phyloP scores from a whole-genome alignment of 2,888 invertebrate genomes.

The Elysia crispata region DNA sequence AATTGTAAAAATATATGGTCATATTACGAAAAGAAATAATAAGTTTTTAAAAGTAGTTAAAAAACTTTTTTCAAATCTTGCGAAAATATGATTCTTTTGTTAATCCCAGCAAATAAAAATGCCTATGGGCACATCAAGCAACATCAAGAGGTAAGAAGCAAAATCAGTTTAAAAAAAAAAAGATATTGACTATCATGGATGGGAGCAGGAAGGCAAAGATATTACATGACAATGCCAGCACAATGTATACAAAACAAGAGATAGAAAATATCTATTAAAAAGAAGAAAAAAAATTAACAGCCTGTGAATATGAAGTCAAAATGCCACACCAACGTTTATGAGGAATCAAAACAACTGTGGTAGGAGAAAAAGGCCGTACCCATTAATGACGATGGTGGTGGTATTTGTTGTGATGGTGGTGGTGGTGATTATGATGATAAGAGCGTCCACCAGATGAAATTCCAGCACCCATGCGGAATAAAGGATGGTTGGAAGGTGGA shows the following conservation, averaged over 20 bases:
- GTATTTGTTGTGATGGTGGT: slow-evolving; percentile 34
- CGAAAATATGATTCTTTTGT: no score
- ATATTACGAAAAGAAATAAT: no score
- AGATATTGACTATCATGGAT: neutral
- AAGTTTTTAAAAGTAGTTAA: no score
- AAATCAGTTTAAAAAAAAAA: neutral
- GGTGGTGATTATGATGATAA: slow-evolving; percentile 38
- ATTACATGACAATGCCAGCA: neutral
- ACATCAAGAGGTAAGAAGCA: no score
- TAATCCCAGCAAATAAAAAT: no score
- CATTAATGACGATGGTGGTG: slow-evolving; percentile 43
- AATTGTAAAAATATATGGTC: no score
- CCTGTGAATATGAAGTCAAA: slow-evolving; percentile 41
- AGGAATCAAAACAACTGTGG: neutral
- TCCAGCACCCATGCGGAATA: slow-evolving; percentile 37
- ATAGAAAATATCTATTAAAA: neutral
- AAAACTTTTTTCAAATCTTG: no score
- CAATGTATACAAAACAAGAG: neutral
- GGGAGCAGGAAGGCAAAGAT: neutral
- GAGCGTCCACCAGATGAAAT: slow-evolving; percentile 32
- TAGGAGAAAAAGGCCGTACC: slow-evolving; percentile 44
- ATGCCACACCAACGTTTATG: slow-evolving; percentile 21
- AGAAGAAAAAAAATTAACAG: slow-evolving; percentile 26
- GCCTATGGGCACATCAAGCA: no score
- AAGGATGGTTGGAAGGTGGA: neutral